Evolutionary conservation across 92 coral and sea anemone genomes (phyloP).

Genomic region (Umimayanthus chanpuru): DNA sequence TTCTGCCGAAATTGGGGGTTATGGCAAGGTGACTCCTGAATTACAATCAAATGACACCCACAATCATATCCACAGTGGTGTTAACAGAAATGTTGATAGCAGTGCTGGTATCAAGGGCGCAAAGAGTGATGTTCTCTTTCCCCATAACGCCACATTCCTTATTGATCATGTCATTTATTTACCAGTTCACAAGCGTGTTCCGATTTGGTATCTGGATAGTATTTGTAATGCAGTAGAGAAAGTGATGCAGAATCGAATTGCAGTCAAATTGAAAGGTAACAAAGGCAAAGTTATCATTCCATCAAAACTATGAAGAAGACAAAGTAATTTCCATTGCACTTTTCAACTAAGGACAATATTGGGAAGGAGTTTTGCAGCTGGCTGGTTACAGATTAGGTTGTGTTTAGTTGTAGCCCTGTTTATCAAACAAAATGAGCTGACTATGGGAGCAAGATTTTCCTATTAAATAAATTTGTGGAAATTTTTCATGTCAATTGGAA

Average conservation of each 20-base stretch:
- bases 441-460: too few species aligned
- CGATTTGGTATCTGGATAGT: slow-evolving; percentile 77
- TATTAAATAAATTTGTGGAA: too few species aligned
- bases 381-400: too few species aligned
- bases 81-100: background rate
- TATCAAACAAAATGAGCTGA: too few species aligned
- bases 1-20: background rate
- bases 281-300: slow-evolving; percentile 56
- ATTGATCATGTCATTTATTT: slow-evolving; percentile 91
- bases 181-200: slow-evolving; percentile 93
- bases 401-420: too few species aligned
- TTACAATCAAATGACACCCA: too few species aligned
- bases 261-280: slow-evolving; percentile 56
- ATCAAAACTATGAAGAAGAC: slow-evolving; percentile 63
- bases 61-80: background rate
- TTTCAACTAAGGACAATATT: background rate
- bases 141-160: slow-evolving; percentile 94
- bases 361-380: too few species aligned
- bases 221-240: slow-evolving; percentile 81
- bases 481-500: too few species aligned
- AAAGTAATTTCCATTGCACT: too few species aligned
- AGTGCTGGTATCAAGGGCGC: background rate
- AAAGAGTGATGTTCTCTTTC: slow-evolving; percentile 64
- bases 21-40: background rate
- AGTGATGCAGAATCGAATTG: slow-evolving; percentile 75